These are phyloP conservation scores for Melospiza georgiana DNA, from an alignment of 2,113 vertebrate genomes.

Conservation along the genomic window DNA sequence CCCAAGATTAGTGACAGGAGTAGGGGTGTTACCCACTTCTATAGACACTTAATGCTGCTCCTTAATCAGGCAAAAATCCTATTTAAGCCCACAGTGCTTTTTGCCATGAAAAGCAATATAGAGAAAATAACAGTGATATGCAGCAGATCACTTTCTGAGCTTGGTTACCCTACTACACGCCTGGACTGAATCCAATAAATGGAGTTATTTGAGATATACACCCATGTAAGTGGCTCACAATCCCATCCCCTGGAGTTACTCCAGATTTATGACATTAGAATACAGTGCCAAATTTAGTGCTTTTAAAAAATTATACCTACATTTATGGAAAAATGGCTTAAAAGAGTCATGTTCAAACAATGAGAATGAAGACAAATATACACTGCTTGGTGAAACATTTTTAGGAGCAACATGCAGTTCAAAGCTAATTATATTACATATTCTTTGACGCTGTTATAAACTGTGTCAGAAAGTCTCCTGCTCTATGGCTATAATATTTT, in stretches of 20 bases:
- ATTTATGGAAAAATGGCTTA: not conserved
- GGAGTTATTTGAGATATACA: conserved; percentile 53
- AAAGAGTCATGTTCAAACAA: not conserved
- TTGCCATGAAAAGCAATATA: not conserved
- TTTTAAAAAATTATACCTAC: conserved; percentile 10
- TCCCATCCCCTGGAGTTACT: conserved; percentile 20
- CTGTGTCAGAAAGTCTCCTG: not conserved
- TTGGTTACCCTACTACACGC: conserved; percentile 21
- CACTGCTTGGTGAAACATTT: not conserved
- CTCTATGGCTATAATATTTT: not conserved
- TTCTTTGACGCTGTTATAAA: not conserved
- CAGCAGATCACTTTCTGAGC: conserved; percentile 16
- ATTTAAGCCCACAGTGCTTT: not conserved
- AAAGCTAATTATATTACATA: not conserved
- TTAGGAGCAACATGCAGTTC: not conserved
- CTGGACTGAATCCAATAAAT: conserved; percentile 54
- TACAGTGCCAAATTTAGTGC: not conserved
- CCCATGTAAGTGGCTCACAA: conserved; percentile 48
- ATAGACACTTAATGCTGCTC: not conserved
- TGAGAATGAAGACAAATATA: not conserved
- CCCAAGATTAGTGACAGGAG: conserved; percentile 6
- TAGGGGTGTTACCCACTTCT: conserved; percentile 5
- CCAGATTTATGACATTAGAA: conserved; percentile 22
- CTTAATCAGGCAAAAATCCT: conserved; percentile 24
- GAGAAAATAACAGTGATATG: not conserved